Evolutionary conservation across 2,797 vertebrate species (phyloP), one percentile per base, ranked within the genome.

Genomic region (Pelodytes ibericus): DNA sequence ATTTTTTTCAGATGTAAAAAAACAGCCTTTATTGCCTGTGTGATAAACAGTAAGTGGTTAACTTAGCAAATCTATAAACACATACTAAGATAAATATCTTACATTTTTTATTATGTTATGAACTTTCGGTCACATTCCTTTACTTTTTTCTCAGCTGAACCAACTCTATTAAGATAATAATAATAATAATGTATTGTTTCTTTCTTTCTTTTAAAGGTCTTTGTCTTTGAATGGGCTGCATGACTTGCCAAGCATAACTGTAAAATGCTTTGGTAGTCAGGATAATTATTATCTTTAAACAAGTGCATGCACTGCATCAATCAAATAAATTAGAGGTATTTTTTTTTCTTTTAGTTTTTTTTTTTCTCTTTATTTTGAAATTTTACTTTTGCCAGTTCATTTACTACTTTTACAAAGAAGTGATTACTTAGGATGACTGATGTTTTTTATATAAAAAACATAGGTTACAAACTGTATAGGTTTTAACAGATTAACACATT

Each of bases 181-280:
- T 61, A 68, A 16, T 51, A 24, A 47, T 6, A 51, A 60, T 47
- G 3, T 22, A 75, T 75, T 75, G 26, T 75, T 65, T 49, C 27
- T 25, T 30, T 49, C 29, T 49, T 36, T 8, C 22, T 25, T 75
- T 60, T 51, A 60, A 75, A 36, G 64, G 30, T 39, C n/a, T 39
- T 30, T 3, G 18, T 49, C 39, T 25, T n/a, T 60, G 24, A 68
- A 49, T 59, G 24, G 25, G 56, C 3, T 74, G 10, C 69, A 60
- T 71, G 56, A 60, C 69, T 75, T 75, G 41, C 47, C 63, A 68
- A 68, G 53, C 63, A 67, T 18, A 68, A 51, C 53, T 31, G 36
- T 20, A 44, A 26, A 29, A 22, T 30, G 36, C 27, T 49, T 31
- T 71, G 24, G 24, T 3, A 66, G 26, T 25, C 3, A 66, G 18